Evolutionary conservation across 2,797 vertebrate species (phyloP).

Genomic region (Acridotheres tristis): DNA sequence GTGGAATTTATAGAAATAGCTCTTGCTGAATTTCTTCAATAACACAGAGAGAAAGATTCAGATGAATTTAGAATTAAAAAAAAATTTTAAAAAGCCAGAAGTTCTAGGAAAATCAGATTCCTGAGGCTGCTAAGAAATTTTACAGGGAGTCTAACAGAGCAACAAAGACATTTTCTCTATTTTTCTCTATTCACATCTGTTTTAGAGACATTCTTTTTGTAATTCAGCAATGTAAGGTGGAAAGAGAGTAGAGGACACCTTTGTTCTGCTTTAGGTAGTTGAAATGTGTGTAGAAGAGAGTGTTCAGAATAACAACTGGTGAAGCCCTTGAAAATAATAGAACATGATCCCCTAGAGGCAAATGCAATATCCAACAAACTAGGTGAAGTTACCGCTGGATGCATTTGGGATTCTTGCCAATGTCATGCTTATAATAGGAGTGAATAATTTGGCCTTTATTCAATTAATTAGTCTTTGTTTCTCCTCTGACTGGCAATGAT

Average conservation of each 20-base stretch:
- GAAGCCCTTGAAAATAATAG: constrained; percentile 3
- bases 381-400: background rate
- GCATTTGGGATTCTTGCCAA: background rate
- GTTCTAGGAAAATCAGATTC: background rate
- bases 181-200: background rate
- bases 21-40: background rate
- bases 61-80: background rate
- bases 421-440: background rate
- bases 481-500: background rate
- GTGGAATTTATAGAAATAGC: background rate
- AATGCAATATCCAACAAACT: background rate
- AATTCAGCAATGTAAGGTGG: background rate
- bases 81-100: background rate
- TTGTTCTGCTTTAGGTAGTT: background rate
- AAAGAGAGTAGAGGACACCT: background rate
- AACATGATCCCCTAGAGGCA: background rate
- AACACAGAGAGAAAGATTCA: background rate
- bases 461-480: constrained; percentile 21
- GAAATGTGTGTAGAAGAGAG: background rate
- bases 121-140: background rate
- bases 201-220: background rate
- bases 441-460: background rate
- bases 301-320: constrained; percentile 13
- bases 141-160: background rate
- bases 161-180: background rate